Base-by-base conservation (phyloP, 2,888 invertebrate genomes). In the Corbicula japonica region DNA sequence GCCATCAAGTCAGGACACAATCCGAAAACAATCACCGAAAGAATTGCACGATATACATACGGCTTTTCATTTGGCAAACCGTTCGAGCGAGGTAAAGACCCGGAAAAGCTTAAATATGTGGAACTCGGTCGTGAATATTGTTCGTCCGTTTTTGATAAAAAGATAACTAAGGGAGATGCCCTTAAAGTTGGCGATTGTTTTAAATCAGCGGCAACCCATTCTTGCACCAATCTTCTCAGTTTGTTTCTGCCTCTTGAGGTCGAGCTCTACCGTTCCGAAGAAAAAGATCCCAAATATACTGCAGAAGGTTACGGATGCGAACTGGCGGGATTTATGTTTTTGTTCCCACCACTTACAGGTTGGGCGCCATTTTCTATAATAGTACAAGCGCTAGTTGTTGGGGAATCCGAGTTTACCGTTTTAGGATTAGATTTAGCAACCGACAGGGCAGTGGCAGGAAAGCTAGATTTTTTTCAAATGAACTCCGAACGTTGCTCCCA, bases 1-100 rank as follows among this genome's bases (percentile, higher is more conserved):
- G 69, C 58, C 2, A 46, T 69, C 0, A 18, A 21, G 3, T 34
- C 54, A 38, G 69, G 58, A 1, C 38, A 12, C 12, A 56, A 69
- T 46, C 69, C 69, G 2, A 44, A 46, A 30, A 12, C 30, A n/a
- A 69, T 69, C 18, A 69, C 69, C 2, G 58, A 58, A 18, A 30
- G 69, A 1, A 58, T 69, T 5, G 69, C 69, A 0, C 35, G 69
- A 34, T 69, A 30, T 48, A 56, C 69, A 0, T 69, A 69, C 26
- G 68, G 68, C n/a, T 54, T 68, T 38, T 41, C 61, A 3, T 34
- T 46, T 18, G 60, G 32, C 1, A 3, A 35, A 2, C 30, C 30
- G 10, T 60, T 60, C 26, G 21, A 60, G 5, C 12, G 18, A 2
- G 12, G 28, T 2, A 28, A 1, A 1, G 54, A 54, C 28, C 54